Percentiles rank a stretch among this genome's conserved stretches.
phyloP scores from a whole-genome alignment of 2,888 invertebrate genomes.

The Conomelus anceps region DNA sequence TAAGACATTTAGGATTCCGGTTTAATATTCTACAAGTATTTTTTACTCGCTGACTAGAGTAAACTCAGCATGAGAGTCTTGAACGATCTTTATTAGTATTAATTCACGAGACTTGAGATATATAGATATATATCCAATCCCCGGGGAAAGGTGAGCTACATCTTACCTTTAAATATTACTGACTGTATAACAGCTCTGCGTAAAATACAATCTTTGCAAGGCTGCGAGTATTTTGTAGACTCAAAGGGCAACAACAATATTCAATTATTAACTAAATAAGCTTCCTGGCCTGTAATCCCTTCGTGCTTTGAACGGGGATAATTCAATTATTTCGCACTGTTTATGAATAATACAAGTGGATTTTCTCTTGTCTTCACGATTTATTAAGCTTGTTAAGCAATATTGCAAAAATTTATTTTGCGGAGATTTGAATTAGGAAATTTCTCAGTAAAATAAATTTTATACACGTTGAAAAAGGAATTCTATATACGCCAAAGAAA shows the following conservation, averaged over 20 bases:
- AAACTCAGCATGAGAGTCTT: background rate
- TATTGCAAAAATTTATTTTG: background rate
- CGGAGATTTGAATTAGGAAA: background rate
- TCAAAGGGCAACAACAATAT: background rate
- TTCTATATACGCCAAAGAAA: too few species aligned
- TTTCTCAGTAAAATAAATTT: background rate
- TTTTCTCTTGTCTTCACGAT: background rate
- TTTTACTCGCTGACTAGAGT: too few species aligned
- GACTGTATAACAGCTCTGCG: background rate
- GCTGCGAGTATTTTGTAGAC: background rate
- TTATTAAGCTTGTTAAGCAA: background rate
- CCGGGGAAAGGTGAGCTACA: background rate
- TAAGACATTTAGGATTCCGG: too few species aligned
- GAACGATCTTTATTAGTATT: background rate
- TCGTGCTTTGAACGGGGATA: background rate
- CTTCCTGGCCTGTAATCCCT: background rate
- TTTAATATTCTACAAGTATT: background rate
- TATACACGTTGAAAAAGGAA: too few species aligned
- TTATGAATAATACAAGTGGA: constrained; percentile 1
- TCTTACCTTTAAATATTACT: background rate
- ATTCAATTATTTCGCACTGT: background rate
- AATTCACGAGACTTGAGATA: background rate
- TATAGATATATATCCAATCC: too few species aligned
- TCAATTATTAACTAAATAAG: background rate
- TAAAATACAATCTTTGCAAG: background rate